Conservation (phyloP, 1,140 invertebrate genomes). For the Oppia nitens region DNA sequence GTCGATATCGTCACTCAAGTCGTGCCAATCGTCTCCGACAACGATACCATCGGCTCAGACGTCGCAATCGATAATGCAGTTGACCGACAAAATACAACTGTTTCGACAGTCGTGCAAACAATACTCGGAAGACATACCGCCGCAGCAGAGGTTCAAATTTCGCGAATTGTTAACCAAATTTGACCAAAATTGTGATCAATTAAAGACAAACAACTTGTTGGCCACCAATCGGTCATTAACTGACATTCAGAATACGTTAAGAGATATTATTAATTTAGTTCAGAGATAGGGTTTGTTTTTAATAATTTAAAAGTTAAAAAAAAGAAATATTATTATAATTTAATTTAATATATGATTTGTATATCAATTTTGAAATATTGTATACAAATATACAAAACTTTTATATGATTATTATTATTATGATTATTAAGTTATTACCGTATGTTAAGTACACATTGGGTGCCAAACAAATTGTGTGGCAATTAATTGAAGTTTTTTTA, state of each 20-base stretch:
- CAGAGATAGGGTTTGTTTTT: conserved; percentile 45
- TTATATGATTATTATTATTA: too few species aligned
- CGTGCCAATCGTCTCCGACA: conserved; percentile 12
- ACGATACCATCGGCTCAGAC: too few species aligned
- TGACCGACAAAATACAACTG: conserved; percentile 57
- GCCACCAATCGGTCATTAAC: conserved; percentile 39
- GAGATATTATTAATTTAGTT: conserved; percentile 59
- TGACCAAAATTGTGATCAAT: conserved; percentile 54
- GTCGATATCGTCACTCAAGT: conserved; percentile 14
- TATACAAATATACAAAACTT: too few species aligned
- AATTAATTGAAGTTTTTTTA: too few species aligned
- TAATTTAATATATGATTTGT: too few species aligned
- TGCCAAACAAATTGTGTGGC: too few species aligned
- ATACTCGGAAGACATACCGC: conserved; percentile 52
- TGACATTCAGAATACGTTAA: conserved; percentile 59
- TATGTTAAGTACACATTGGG: too few species aligned
- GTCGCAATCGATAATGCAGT: conserved; percentile 44
- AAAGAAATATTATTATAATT: too few species aligned
- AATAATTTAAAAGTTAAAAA: too few species aligned
- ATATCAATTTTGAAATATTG: too few species aligned
- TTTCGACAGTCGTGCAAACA: conserved; percentile 55
- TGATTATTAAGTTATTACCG: too few species aligned
- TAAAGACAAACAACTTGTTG: conserved; percentile 39
- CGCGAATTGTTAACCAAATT: conserved; percentile 62
- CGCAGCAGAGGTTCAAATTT: conserved; percentile 71